These are phyloP conservation scores for Orius laevigatus DNA, from an alignment of 1,140 invertebrate species.

Conservation along the genomic window DNA sequence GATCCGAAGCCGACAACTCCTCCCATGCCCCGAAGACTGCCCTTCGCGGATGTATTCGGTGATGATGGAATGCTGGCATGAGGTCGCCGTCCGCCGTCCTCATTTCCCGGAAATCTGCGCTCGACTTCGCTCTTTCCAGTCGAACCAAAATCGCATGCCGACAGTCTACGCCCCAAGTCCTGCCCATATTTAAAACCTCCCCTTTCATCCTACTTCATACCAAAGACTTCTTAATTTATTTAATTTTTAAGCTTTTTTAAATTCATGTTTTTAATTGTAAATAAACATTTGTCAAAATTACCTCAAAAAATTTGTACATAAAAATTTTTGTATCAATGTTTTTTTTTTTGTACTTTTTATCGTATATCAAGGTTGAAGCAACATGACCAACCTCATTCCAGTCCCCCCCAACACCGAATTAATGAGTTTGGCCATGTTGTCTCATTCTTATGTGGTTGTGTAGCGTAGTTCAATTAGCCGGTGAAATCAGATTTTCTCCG, in stretches of 20 bases:
- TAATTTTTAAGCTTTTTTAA: background rate
- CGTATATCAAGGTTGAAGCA: background rate
- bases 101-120: slow-evolving; percentile 64
- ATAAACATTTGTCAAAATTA: background rate
- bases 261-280: background rate
- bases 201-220: too few species aligned
- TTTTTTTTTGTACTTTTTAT: background rate
- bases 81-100: slow-evolving; percentile 74
- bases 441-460: too few species aligned
- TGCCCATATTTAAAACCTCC: slow-evolving; percentile 1
- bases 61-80: slow-evolving; percentile 97
- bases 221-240: too few species aligned
- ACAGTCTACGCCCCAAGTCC: slow-evolving; percentile 3
- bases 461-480: too few species aligned
- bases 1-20: slow-evolving; percentile 82
- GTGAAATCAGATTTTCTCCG: too few species aligned
- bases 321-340: background rate
- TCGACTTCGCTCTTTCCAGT: slow-evolving; percentile 17
- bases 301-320: background rate
- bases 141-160: slow-evolving; percentile 1
- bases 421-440: too few species aligned
- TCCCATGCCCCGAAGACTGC: slow-evolving; percentile 83
- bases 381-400: too few species aligned
- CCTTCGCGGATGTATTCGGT: slow-evolving; percentile 77
- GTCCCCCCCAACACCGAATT: too few species aligned